These are phyloP conservation scores for Cantharis rustica DNA, from an alignment of 2,888 invertebrate species.

Conservation along the genomic window DNA sequence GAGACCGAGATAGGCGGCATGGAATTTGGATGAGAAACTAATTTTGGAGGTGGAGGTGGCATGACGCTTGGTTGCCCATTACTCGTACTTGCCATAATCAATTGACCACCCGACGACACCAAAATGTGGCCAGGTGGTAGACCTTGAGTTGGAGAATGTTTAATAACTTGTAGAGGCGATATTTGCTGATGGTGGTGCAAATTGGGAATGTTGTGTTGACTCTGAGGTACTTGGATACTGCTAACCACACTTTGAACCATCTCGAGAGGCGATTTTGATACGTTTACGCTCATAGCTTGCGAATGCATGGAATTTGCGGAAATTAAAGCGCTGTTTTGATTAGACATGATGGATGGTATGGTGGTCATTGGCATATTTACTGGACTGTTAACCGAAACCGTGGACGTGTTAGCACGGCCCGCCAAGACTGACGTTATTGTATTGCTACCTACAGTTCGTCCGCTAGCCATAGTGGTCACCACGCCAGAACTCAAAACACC, in stretches of 20 bases:
- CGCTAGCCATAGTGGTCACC: conserved; percentile 71
- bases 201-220: conserved; percentile 43
- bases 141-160: conserved; percentile 57
- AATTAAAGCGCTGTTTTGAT: conserved; percentile 58
- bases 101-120: conserved; percentile 76
- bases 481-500: conserved; percentile 47
- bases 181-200: conserved; percentile 51
- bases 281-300: conserved; percentile 51
- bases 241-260: conserved; percentile 80
- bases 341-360: conserved; percentile 53
- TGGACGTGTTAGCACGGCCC: conserved; percentile 75
- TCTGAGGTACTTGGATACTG: conserved; percentile 65
- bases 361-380: conserved; percentile 52
- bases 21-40: conserved; percentile 52
- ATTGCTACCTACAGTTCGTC: conserved; percentile 77
- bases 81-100: conserved; percentile 66
- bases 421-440: conserved; percentile 82
- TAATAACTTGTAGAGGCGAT: conserved; percentile 54
- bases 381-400: conserved; percentile 72
- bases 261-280: conserved; percentile 70
- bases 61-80: conserved; percentile 64
- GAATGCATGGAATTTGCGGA: conserved; percentile 56
- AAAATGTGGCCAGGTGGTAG: conserved; percentile 71
- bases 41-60: conserved; percentile 66
- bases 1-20: conserved; percentile 68